These are phyloP conservation scores for Palythoa grandiflora DNA, from an alignment of 92 coral and sea anemone species.

Conservation along the genomic window DNA sequence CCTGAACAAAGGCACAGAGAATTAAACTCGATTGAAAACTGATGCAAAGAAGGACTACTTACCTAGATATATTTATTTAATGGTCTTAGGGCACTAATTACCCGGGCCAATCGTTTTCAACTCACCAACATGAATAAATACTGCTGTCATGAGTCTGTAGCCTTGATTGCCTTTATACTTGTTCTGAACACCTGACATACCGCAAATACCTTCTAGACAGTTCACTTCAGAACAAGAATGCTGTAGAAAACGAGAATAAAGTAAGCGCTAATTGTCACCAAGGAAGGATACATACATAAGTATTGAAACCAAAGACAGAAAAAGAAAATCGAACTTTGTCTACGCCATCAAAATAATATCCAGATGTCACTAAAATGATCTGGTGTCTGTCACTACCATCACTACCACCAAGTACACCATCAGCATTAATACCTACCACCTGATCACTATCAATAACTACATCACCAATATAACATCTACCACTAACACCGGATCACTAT, in stretches of 20 bases:
- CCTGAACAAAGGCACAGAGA: no score
- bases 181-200: slow-evolving; percentile 69
- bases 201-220: slow-evolving; percentile 79
- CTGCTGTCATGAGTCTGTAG: slow-evolving; percentile 79
- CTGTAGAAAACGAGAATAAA: slow-evolving; percentile 37
- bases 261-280: no score
- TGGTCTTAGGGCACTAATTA: not conserved
- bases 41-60: not conserved
- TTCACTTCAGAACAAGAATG: slow-evolving; percentile 72
- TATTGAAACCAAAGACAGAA: no score
- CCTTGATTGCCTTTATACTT: slow-evolving; percentile 70
- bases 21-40: no score
- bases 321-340: not conserved
- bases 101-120: not conserved
- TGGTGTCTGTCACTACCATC: not conserved
- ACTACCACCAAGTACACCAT: not conserved
- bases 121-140: slow-evolving; percentile 87
- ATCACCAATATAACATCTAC: not conserved
- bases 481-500: not conserved
- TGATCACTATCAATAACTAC: not conserved
- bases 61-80: no score
- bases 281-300: no score
- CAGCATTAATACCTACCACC: not conserved
- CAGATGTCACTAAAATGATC: no score
- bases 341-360: not conserved